These are phyloP conservation scores for Lissonota sp. DNA, from an alignment of 2,888 invertebrate species.

Conservation along the genomic window DNA sequence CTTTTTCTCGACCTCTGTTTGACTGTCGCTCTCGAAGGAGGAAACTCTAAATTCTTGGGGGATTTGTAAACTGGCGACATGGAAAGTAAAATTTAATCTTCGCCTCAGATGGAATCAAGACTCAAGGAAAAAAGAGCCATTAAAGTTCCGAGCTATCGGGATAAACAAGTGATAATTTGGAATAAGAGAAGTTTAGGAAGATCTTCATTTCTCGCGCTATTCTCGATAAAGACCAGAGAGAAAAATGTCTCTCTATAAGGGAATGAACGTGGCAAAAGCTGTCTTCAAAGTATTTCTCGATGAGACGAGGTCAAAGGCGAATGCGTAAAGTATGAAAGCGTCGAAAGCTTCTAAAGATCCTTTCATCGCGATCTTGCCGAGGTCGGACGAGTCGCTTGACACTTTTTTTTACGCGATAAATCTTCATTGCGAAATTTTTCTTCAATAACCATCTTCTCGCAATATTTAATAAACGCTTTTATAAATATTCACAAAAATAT, in stretches of 20 bases:
- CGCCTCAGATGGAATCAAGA: no score
- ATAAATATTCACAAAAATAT: background rate
- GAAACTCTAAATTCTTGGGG: no score
- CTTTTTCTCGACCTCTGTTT: no score
- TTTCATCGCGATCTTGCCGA: background rate
- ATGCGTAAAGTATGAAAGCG: constrained; percentile 23
- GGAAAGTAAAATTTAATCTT: no score
- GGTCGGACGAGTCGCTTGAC: background rate
- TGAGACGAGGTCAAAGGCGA: constrained; percentile 29
- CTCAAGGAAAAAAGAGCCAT: no score
- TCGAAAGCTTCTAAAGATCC: background rate
- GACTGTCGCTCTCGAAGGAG: no score
- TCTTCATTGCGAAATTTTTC: constrained; percentile 12
- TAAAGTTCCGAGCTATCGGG: no score
- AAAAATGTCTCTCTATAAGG: constrained; percentile 20
- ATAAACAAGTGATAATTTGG: no score
- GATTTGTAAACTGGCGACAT: no score
- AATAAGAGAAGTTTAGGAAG: constrained; percentile 66
- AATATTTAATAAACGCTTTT: constrained; percentile 43
- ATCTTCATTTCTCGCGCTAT: constrained; percentile 76
- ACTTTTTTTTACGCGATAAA: constrained; percentile 13
- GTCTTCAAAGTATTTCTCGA: constrained; percentile 53
- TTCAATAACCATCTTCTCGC: background rate
- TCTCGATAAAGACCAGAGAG: background rate
- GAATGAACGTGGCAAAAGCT: constrained; percentile 68